Base-by-base conservation (phyloP, 2,113 vertebrate genomes). In the Misgurnus mizolepis region DNA sequence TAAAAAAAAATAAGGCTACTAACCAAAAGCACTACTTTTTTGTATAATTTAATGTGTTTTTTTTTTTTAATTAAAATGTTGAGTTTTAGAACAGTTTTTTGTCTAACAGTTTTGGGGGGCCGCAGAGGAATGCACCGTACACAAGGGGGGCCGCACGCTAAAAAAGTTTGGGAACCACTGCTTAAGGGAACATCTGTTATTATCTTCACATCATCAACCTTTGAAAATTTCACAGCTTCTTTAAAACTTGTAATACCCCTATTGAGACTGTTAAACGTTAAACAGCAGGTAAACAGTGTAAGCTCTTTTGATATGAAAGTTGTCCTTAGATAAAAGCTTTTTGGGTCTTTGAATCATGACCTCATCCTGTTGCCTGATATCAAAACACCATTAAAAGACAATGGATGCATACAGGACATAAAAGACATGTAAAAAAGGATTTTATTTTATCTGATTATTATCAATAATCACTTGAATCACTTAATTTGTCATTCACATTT, bases 171-270 rank as follows among this genome's bases (percentile, higher is more conserved):
- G 22, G 9, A 67, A 80, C 49, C 50, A 2, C n/a, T 40, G 34
- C 58, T 41, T 40, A 17, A n/a, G 61, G 74, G 76, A 15, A 18
- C 67, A 67, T 67, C 15, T 67, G 58, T 53, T 75, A 60, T 67
- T 80, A 80, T 55, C 49, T 53, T 27, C 5, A 43, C 50, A 56
- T 67, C 81, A 78, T 67, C 70, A 74, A 74, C 61, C 69, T 78
- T 67, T 27, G 70, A 50, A 22, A 64, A 67, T 47, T 72, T 55
- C 45, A 49, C 68, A 50, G 53, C 61, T 64, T 73, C 62, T 67
- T 18, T 47, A 67, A 82, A 78, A 67, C 9, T 76, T 53, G 49
- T 12, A 82, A n/a, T 49, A 27, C 15, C 17, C 39, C 47, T 67
- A 67, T 73, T 73, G 50, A 78, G 34, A 80, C 8, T 56, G 17